Evolutionary conservation across 1,140 invertebrate genomes (phyloP).

Genomic region (Lanistes nyassanus): DNA sequence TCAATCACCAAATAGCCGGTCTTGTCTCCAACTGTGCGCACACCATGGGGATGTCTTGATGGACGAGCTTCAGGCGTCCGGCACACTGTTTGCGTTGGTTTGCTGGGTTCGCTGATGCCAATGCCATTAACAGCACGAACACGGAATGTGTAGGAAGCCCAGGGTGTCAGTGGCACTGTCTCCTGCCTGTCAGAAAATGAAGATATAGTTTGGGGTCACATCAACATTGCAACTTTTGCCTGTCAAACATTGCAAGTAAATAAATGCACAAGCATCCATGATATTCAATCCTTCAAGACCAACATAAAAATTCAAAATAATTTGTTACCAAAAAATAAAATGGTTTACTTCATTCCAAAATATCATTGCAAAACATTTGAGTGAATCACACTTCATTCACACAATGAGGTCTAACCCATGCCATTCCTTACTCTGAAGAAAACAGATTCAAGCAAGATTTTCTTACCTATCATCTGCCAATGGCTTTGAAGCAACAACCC

Average conservation of each 20-base stretch:
- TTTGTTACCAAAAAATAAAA: no score
- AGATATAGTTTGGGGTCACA: no score
- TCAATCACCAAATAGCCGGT: conserved; percentile 39
- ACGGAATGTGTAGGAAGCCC: conserved; percentile 43
- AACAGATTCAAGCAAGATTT: conserved; percentile 1
- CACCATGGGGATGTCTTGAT: conserved; percentile 37
- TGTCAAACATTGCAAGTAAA: no score
- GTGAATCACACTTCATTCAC: no score
- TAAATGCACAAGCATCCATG: no score
- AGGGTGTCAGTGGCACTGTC: conserved; percentile 24
- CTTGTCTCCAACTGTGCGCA: conserved; percentile 33
- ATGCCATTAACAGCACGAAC: conserved; percentile 43
- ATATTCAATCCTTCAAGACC: no score
- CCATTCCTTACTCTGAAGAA: neutral
- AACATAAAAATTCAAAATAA: no score
- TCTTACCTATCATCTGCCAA: neutral
- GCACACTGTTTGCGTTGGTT: conserved; percentile 24
- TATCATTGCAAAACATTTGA: no score
- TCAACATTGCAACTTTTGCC: no score
- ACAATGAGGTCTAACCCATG: no score
- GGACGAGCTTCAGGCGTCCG: conserved; percentile 28
- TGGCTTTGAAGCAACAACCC: conserved; percentile 70
- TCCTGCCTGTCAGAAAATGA: conserved; percentile 12
- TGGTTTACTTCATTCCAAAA: no score
- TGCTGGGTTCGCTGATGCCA: conserved; percentile 40